Percentiles rank a stretch among this genome's conserved stretches.
phyloP scores from a whole-genome alignment of 37 sponge, comb jelly and placozoan species.

The Amphimedon queenslandica region DNA sequence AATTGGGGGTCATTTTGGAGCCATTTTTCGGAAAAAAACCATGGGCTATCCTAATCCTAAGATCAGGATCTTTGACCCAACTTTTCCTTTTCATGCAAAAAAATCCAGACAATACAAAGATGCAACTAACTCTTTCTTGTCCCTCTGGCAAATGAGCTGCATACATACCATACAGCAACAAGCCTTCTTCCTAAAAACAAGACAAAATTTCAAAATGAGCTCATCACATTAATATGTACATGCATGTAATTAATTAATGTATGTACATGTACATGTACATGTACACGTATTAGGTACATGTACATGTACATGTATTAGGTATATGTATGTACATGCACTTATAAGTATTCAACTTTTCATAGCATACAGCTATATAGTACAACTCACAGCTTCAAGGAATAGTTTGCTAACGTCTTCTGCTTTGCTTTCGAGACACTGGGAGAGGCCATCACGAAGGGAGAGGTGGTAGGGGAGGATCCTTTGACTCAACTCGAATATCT shows the following conservation, averaged over 20 bases:
- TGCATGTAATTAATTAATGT: slow-evolving; percentile 1
- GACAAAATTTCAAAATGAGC: no score
- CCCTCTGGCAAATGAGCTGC: no score
- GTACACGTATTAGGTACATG: slow-evolving; percentile 3
- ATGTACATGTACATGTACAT: slow-evolving; percentile 17
- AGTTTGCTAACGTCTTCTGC: slow-evolving; percentile 21
- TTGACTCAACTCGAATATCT: slow-evolving; percentile 38
- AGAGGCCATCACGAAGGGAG: slow-evolving; percentile 35
- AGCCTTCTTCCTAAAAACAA: no score
- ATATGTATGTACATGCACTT: slow-evolving; percentile 9
- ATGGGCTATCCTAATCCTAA: no score
- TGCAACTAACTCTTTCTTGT: no score
- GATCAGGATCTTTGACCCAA: no score
- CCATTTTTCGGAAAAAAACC: no score
- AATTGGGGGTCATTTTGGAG: no score
- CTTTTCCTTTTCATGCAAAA: no score
- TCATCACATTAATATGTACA: neutral
- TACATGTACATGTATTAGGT: neutral
- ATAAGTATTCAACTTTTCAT: no score
- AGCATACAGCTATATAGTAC: neutral
- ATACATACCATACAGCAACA: no score
- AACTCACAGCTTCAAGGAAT: slow-evolving; percentile 41
- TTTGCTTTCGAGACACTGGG: slow-evolving; percentile 30
- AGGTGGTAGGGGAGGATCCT: slow-evolving; percentile 25
- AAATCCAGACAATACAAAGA: no score